These are phyloP conservation scores for Aplidium turbinatum DNA, from an alignment of 23 tunicate genomes.

Conservation along the genomic window DNA sequence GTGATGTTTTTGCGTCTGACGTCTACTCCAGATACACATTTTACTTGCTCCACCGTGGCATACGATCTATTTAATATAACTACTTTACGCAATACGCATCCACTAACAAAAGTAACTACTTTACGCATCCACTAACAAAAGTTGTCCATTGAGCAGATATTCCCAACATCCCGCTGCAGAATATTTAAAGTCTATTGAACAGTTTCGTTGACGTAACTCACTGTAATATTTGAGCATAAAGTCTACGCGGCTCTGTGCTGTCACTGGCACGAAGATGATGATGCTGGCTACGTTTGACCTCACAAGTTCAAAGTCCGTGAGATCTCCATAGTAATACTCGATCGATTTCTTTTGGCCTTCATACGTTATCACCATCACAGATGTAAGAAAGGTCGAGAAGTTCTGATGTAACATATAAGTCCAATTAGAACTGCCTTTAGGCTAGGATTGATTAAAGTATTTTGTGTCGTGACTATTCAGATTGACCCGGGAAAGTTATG, in stretches of 20 bases:
- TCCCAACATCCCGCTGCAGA: neutral
- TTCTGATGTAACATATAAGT: too few relatives aligned
- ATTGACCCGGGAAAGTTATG: too few relatives aligned
- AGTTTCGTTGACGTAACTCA: conserved; percentile 1
- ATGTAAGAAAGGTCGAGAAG: conserved; percentile 1
- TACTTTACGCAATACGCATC: too few relatives aligned
- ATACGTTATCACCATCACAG: conserved; percentile 45
- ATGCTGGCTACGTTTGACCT: conserved; percentile 5
- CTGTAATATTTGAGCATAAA: conserved; percentile 39
- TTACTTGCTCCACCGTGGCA: too few relatives aligned
- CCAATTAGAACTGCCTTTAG: too few relatives aligned
- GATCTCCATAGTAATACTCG: conserved; percentile 8
- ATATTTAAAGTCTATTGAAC: neutral
- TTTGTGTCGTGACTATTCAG: too few relatives aligned
- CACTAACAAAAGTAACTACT: too few relatives aligned
- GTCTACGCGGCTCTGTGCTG: neutral
- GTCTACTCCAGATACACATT: too few relatives aligned
- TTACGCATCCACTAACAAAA: too few relatives aligned
- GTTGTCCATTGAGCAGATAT: too few relatives aligned
- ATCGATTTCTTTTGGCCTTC: neutral
- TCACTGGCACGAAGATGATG: conserved; percentile 14
- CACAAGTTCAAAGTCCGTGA: conserved; percentile 33
- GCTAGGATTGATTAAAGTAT: too few relatives aligned
- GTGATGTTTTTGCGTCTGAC: too few relatives aligned
- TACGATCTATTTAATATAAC: neutral